Evolutionary conservation across 2,888 invertebrate genomes (phyloP).

Genomic region (Oligia fasciuncula): DNA sequence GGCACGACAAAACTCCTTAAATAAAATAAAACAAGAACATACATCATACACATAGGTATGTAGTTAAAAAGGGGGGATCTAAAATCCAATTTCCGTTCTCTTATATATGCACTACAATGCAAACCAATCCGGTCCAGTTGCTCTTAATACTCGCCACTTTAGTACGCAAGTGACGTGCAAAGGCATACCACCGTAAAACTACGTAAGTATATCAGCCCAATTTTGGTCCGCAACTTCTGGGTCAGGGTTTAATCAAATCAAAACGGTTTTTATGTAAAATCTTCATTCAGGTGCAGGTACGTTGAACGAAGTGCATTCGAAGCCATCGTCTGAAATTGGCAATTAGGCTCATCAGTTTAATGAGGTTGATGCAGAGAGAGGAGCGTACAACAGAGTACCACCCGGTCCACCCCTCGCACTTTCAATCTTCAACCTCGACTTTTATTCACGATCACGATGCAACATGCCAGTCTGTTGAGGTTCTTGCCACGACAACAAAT

Average conservation of each 20-base stretch:
- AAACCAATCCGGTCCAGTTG: slow-evolving; percentile 67
- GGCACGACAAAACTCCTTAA: background rate
- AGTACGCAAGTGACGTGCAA: slow-evolving; percentile 47
- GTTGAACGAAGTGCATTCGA: slow-evolving; percentile 14
- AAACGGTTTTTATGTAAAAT: background rate
- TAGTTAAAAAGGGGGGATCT: slow-evolving; percentile 2
- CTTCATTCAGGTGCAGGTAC: background rate
- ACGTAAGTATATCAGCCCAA: slow-evolving; percentile 3
- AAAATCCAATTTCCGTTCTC: slow-evolving; percentile 73
- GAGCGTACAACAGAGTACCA: slow-evolving; percentile 4
- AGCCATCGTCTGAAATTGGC: background rate
- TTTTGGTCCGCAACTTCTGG: slow-evolving; percentile 1
- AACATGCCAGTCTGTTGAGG: background rate
- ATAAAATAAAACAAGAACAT: slow-evolving; percentile 10
- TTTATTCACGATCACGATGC: background rate
- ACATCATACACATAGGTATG: background rate
- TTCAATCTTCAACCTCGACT: slow-evolving; percentile 13
- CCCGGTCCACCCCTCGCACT: slow-evolving; percentile 13
- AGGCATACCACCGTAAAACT: slow-evolving; percentile 8
- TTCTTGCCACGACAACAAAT: background rate
- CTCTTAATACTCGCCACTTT: slow-evolving; percentile 61
- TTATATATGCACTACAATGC: slow-evolving; percentile 64
- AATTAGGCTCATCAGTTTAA: background rate
- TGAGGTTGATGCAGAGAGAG: slow-evolving; percentile 10
- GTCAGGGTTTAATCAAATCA: slow-evolving; percentile 17